A percentile compares a stretch with the other conserved stretches of the same genome.
These are phyloP conservation scores for Shinisaurus crocodilurus DNA, from an alignment of 2,113 vertebrate genomes.

Conservation along the genomic window DNA sequence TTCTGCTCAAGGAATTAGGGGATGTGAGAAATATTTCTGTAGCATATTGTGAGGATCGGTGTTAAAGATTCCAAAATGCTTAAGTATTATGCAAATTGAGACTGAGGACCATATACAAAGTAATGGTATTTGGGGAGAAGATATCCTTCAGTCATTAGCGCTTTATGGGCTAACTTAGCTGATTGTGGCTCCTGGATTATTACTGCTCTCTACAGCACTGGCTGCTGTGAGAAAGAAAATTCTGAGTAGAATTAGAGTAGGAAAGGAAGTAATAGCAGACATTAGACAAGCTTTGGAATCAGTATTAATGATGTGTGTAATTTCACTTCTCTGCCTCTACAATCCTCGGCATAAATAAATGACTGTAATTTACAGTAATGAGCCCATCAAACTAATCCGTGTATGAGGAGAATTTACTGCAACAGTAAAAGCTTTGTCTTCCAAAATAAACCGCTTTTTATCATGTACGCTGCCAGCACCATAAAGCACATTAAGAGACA, in stretches of 20 bases:
- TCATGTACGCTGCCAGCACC: background rate
- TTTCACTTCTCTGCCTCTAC: slow-evolving; percentile 17
- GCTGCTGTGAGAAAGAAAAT: background rate
- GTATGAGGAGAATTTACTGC: background rate
- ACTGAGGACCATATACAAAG: background rate
- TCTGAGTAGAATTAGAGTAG: background rate
- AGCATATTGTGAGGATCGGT: background rate
- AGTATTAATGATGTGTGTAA: slow-evolving; percentile 31
- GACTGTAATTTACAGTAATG: slow-evolving; percentile 22
- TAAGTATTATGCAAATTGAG: background rate
- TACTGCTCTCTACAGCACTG: background rate
- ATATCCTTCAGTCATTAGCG: too few relatives aligned
- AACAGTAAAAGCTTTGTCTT: slow-evolving; percentile 19
- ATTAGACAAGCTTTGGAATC: slow-evolving; percentile 21
- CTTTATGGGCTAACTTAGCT: too few relatives aligned
- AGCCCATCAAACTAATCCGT: slow-evolving; percentile 13
- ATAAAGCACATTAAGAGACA: background rate
- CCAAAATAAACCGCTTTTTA: slow-evolving; percentile 18
- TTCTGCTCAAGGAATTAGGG: background rate
- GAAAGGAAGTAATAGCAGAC: background rate
- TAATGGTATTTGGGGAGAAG: background rate
- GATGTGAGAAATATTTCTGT: background rate
- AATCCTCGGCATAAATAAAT: slow-evolving; percentile 29
- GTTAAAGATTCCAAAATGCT: background rate
- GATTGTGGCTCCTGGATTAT: background rate